Evolutionary conservation across 2,113 vertebrate species (phyloP), one percentile per base, ranked within the genome.

Genomic region (Accipiter cooperii): DNA sequence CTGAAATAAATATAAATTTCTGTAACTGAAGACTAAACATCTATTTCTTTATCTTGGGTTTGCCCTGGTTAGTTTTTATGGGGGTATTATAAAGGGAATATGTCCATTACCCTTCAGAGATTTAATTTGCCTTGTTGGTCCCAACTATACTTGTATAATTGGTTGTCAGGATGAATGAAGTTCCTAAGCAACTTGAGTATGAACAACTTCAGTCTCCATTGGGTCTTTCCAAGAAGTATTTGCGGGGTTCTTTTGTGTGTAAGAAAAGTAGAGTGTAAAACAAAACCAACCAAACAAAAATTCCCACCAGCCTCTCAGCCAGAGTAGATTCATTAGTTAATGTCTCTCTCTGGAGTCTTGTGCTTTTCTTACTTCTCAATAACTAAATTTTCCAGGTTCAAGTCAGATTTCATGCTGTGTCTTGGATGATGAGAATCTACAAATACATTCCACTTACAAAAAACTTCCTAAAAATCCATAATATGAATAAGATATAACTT

Each of bases 111-210:
- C 81, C 89, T 95, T 96, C 84, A 96, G 95, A 96, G 91, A 86
- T 97, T 96, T 97, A 84, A 97, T 97, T 97, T 98, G 80, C 76
- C 92, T 87, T 6, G 61, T 94, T 89, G 71, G 88, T 69, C 91
- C 85, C 61, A 96, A 84, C 79, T 88, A 47, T 86, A 83, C 82
- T 87, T 87, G 84, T 90, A 88, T 97, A 97, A 96, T 97, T 96
- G 96, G 90, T 80, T 95, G 80, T 96, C 60, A 54, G 95, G 83
- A 96, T 89, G 84, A 97, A 95, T 89, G 71, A 96, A 89, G 78
- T 96, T 94, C 94, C 94, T 88, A 68, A 96, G 85, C 55, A 95
- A 76, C 88, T 94, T 93, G 49, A 52, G 7, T 73, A 78, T 81
- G 70, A 96, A 64, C 69, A 97, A 78, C 42, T 96, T 90, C 42